Evolutionary conservation across 2,888 invertebrate genomes (phyloP).

Genomic region (Antitype chi): DNA sequence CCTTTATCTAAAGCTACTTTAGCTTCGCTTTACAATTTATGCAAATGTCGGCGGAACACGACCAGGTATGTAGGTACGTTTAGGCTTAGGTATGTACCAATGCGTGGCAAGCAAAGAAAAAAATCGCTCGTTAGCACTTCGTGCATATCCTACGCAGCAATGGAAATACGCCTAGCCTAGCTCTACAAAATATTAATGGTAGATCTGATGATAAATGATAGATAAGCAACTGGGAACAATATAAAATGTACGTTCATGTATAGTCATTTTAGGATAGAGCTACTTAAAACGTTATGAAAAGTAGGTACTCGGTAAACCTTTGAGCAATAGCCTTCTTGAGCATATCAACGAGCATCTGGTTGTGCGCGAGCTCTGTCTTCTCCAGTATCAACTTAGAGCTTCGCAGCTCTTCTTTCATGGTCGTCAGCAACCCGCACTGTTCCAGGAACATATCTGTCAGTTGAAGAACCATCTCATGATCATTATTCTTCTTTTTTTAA

Average conservation of each 20-base stretch:
- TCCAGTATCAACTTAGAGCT: slow-evolving; percentile 72
- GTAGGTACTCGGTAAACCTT: slow-evolving; percentile 59
- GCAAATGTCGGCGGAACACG: neutral
- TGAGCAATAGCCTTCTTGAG: slow-evolving; percentile 70
- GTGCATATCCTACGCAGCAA: neutral
- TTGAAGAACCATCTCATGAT: neutral
- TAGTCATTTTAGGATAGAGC: too few relatives aligned
- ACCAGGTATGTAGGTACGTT: too few relatives aligned
- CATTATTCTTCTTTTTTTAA: neutral
- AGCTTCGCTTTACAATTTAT: neutral
- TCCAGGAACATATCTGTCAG: slow-evolving; percentile 78
- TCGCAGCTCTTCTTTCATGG: slow-evolving; percentile 77
- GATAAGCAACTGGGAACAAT: neutral
- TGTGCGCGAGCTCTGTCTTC: slow-evolving; percentile 68
- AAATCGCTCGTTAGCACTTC: neutral
- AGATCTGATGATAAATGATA: neutral
- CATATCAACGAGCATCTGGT: slow-evolving; percentile 72
- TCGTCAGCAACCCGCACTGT: slow-evolving; percentile 75
- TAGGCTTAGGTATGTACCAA: neutral
- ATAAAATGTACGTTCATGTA: neutral
- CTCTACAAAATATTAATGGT: neutral
- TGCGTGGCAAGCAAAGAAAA: neutral
- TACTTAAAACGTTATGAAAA: neutral
- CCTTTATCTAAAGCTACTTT: neutral
- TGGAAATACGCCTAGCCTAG: neutral